phyloP scores from a whole-genome alignment of 2,888 invertebrate genomes.

The Crioceris asparagi region DNA sequence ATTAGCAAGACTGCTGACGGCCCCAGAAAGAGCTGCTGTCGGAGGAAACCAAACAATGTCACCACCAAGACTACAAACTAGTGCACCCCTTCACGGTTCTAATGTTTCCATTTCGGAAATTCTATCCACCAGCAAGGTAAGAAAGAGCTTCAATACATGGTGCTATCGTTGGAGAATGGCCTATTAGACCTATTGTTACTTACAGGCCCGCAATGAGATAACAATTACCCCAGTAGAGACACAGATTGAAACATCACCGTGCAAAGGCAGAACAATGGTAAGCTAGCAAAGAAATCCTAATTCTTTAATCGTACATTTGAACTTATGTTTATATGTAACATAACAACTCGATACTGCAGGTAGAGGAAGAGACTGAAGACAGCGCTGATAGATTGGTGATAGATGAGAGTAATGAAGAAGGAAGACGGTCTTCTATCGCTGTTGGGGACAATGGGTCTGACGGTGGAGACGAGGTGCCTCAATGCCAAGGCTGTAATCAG shows the following conservation, averaged over 20 bases:
- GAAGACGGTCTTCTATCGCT: conserved; percentile 16
- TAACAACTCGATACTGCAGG: too few species aligned
- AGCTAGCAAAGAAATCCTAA: too few species aligned
- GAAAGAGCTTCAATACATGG: conserved; percentile 1
- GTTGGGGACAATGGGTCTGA: conserved; percentile 35
- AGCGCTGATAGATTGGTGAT: conserved; percentile 50
- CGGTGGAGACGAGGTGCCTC: conserved; percentile 48
- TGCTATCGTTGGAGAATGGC: not conserved
- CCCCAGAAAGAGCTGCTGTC: conserved; percentile 38
- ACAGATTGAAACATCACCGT: conserved; percentile 28
- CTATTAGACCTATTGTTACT: conserved; percentile 13
- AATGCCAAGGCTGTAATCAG: conserved; percentile 78
- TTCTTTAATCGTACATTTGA: too few species aligned
- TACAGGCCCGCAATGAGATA: conserved; percentile 49
- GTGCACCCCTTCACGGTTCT: conserved; percentile 19
- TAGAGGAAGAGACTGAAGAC: conserved; percentile 51
- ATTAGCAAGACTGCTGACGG: conserved; percentile 67
- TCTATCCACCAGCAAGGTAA: conserved; percentile 36
- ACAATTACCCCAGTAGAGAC: conserved; percentile 47
- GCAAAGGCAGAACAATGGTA: conserved; percentile 16
- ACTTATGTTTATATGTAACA: too few species aligned
- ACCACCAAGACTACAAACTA: conserved; percentile 16
- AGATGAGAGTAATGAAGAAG: conserved; percentile 46
- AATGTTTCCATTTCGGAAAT: conserved; percentile 37
- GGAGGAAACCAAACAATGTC: conserved; percentile 14